phyloP scores from a whole-genome alignment of 53 echinoderm and acorn worm genomes.

The Henricia sp. region DNA sequence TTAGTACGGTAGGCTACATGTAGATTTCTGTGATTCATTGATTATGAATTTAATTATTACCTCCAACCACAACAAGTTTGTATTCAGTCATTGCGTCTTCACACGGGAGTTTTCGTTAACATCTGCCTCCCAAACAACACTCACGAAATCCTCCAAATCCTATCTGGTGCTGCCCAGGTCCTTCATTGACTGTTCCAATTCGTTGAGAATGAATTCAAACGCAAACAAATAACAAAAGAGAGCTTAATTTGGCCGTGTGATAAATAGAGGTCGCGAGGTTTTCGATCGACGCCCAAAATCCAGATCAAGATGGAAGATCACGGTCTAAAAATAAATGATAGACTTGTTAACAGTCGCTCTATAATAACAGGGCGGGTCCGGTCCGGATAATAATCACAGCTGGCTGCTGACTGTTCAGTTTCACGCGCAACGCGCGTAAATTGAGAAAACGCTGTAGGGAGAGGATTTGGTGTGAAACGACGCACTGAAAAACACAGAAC shows the following conservation, averaged over 20 bases:
- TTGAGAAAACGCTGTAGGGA: no score
- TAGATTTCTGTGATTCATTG: neutral
- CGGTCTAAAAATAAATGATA: conserved; percentile 5
- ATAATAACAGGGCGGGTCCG: no score
- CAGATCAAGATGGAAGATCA: conserved; percentile 12
- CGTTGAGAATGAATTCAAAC: neutral
- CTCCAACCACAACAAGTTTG: conserved; percentile 92
- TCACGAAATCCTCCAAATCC: neutral
- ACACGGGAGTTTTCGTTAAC: no score
- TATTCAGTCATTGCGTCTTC: conserved; percentile 93
- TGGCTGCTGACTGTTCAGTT: no score
- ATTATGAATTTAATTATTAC: conserved; percentile 22
- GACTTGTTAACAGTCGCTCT: neutral
- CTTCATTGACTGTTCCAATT: neutral
- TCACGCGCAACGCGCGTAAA: no score
- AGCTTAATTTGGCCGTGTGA: neutral
- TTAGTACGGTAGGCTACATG: neutral
- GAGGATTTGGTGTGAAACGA: no score
- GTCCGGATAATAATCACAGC: no score
- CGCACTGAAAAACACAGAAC: no score
- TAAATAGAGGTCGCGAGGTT: neutral
- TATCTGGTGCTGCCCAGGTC: neutral
- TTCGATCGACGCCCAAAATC: conserved; percentile 30
- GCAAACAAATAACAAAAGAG: neutral
- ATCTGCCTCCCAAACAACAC: conserved; percentile 10